Percentiles rank a stretch among this genome's conserved stretches.
Evolutionary conservation across 2,888 invertebrate genomes (phyloP).

Genomic region (Onthophagus sagittarius): DNA sequence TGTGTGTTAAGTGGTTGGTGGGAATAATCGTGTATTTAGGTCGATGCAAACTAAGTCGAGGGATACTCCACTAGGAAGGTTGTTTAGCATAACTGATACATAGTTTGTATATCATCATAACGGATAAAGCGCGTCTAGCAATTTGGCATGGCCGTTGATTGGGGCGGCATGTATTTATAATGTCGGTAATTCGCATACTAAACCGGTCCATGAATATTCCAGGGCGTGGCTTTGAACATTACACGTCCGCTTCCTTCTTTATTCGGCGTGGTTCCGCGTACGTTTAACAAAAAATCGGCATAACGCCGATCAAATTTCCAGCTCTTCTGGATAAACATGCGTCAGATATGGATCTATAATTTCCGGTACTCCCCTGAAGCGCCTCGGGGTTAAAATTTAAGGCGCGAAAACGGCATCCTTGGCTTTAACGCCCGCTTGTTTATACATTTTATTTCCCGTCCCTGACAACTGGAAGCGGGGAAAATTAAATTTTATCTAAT

Average conservation of each 20-base stretch:
- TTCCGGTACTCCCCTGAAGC: constrained; percentile 19
- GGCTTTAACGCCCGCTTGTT: constrained; percentile 4
- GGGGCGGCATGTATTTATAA: constrained; percentile 10
- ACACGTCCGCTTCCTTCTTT: neutral
- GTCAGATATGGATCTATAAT: constrained; percentile 24
- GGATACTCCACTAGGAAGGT: neutral
- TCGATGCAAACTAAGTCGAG: neutral
- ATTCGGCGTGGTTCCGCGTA: neutral
- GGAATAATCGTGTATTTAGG: neutral
- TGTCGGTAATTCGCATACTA: constrained; percentile 3
- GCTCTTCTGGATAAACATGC: constrained; percentile 16
- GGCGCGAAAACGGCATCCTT: neutral
- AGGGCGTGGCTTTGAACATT: neutral
- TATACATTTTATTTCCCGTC: constrained; percentile 11
- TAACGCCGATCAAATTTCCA: neutral
- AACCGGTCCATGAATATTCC: constrained; percentile 7
- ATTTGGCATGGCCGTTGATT: constrained; percentile 3
- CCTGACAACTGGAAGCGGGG: constrained; percentile 2
- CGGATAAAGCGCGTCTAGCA: neutral
- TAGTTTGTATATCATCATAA: constrained; percentile 3
- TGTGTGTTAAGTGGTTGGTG: neutral
- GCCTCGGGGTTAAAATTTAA: constrained; percentile 9
- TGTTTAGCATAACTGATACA: neutral
- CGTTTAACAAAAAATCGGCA: neutral
- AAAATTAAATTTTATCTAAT: constrained; percentile 14